These are phyloP conservation scores for Cyrtodaria siliqua DNA, from an alignment of 2,888 invertebrate genomes.

Conservation along the genomic window DNA sequence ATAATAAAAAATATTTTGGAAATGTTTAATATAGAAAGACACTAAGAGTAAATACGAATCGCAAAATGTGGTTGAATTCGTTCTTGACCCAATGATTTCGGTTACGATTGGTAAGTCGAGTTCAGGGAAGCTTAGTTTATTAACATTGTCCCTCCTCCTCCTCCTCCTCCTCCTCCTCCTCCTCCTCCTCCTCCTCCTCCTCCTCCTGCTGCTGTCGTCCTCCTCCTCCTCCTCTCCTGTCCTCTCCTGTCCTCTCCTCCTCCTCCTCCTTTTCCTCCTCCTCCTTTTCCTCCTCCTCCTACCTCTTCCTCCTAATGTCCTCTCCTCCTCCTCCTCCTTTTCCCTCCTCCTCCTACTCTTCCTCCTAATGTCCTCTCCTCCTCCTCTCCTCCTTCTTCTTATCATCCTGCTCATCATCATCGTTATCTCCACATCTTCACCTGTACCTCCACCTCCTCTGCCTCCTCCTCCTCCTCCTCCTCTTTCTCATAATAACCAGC, in stretches of 20 bases:
- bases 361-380: neutral
- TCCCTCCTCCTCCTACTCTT: neutral
- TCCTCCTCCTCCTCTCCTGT: neutral
- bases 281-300: neutral
- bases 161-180: too few relatives aligned
- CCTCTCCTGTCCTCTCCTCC: neutral
- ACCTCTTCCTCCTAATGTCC: neutral
- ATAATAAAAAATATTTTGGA: conserved; percentile 57
- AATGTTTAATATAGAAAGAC: conserved; percentile 63
- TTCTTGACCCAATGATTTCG: conserved; percentile 63
- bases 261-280: neutral
- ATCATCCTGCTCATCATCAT: neutral
- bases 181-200: too few relatives aligned
- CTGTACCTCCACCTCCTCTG: neutral
- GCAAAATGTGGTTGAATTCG: conserved; percentile 57
- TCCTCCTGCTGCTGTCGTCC: neutral
- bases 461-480: neutral
- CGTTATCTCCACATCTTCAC: neutral
- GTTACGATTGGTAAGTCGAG: conserved; percentile 62
- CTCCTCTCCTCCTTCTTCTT: neutral
- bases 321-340: neutral
- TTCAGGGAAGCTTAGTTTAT: neutral
- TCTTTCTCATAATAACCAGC: neutral
- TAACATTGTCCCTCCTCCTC: too few relatives aligned
- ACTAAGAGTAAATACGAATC: conserved; percentile 61